Percentiles rank a stretch among this genome's conserved stretches.
Evolutionary conservation across 2,113 vertebrate species (phyloP).

Genomic region (Myanophis thanlyinensis): DNA sequence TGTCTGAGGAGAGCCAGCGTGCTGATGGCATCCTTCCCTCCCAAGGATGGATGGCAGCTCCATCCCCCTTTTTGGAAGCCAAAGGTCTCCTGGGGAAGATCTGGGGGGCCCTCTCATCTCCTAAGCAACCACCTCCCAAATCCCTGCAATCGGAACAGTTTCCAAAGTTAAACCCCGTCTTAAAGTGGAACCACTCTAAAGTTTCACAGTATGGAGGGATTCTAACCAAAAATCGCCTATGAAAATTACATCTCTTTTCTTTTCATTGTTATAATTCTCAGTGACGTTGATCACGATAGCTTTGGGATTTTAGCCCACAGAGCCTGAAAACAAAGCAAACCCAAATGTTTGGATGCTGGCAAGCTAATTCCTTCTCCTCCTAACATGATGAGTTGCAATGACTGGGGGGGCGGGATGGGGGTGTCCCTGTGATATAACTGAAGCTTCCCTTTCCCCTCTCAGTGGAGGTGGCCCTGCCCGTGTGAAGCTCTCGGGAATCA

Average conservation of each 20-base stretch:
- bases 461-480: not conserved
- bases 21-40: not conserved
- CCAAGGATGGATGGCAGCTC: not conserved
- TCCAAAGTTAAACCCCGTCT: not conserved
- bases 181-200: not conserved
- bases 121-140: not conserved
- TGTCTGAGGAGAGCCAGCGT: not conserved
- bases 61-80: not conserved
- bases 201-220: not conserved
- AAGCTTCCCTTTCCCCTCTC: not conserved
- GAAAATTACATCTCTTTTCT: not conserved
- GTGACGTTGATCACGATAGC: not conserved
- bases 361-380: no score
- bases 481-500: not conserved
- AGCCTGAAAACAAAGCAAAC: not conserved
- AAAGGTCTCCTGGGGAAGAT: not conserved
- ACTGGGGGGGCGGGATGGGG: no score
- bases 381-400: not conserved
- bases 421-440: not conserved
- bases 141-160: not conserved
- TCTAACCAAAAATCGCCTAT: not conserved
- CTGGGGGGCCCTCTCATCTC: not conserved
- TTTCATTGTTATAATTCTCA: not conserved
- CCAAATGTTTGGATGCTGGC: not conserved
- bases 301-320: not conserved